A percentile compares a stretch with the other conserved stretches of the same genome.
Conservation (phyloP, 2,888 invertebrate genomes). For the Melieria crassipennis region DNA sequence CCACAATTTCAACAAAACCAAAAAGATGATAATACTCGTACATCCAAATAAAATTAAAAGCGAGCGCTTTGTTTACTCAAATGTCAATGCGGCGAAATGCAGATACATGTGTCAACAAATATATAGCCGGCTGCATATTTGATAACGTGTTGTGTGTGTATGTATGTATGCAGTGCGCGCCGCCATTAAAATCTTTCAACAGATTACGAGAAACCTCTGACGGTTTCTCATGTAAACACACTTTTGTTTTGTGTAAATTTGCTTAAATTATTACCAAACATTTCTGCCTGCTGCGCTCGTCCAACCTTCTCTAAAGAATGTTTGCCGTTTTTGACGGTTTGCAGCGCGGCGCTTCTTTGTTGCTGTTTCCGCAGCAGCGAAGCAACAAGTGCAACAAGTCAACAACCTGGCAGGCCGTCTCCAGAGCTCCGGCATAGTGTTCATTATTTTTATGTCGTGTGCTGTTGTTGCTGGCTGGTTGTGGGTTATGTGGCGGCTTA, state of each 20-base stretch:
- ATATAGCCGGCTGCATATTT: no score
- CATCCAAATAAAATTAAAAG: no score
- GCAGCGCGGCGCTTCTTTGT: no score
- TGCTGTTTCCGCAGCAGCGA: not conserved
- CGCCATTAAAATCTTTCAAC: not conserved
- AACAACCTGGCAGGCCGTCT: not conserved
- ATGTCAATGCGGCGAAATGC: no score
- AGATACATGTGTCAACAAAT: no score
- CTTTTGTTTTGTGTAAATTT: constrained; percentile 50
- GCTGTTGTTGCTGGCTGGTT: constrained; percentile 14
- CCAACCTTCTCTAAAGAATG: constrained; percentile 27
- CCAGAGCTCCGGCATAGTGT: constrained; percentile 15
- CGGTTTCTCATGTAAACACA: constrained; percentile 15
- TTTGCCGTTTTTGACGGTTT: not conserved
- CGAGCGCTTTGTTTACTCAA: no score
- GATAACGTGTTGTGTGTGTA: no score
- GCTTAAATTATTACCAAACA: constrained; percentile 54
- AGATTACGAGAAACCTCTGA: no score
- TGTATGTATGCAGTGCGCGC: not conserved
- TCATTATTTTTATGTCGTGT: constrained; percentile 27
- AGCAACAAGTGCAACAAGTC: constrained; percentile 29
- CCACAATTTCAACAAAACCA: no score
- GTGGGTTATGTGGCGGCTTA: constrained; percentile 14
- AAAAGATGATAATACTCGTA: no score
- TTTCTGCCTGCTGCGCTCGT: constrained; percentile 16